Conservation (phyloP, 1,140 invertebrate genomes). For the Charaxes varanes region DNA sequence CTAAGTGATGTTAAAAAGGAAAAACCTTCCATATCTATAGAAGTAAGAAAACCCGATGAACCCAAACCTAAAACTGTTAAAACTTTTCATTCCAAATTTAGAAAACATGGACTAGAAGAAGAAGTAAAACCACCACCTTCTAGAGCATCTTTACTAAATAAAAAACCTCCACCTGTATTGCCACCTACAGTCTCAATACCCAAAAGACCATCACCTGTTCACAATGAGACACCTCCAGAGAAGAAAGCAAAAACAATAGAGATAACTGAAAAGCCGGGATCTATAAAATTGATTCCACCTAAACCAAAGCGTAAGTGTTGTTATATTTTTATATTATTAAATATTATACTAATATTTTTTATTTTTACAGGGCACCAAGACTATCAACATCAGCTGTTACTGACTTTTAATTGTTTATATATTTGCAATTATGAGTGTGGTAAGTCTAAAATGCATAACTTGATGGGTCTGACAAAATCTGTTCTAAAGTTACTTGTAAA, state of each 20-base stretch:
- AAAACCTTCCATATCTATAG: constrained; percentile 86
- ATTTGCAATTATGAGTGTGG: constrained; percentile 41
- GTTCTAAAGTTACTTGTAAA: constrained; percentile 37
- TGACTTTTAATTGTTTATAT: constrained; percentile 28
- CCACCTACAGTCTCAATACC: constrained; percentile 65
- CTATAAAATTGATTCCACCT: constrained; percentile 88
- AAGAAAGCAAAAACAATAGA: constrained; percentile 81
- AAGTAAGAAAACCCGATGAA: constrained; percentile 82
- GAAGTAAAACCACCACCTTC: constrained; percentile 86
- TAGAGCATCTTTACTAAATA: constrained; percentile 74
- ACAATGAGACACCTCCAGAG: constrained; percentile 76
- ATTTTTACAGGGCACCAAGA: constrained; percentile 55
- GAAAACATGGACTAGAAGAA: constrained; percentile 89
- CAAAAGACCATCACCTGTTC: constrained; percentile 80
- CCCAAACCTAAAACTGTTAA: constrained; percentile 88
- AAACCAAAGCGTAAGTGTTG: constrained; percentile 92
- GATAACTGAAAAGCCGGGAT: constrained; percentile 81
- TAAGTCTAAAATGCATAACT: constrained; percentile 71
- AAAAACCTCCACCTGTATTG: constrained; percentile 73
- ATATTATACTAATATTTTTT: constrained; percentile 42
- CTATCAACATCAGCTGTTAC: constrained; percentile 19
- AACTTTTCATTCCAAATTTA: constrained; percentile 90
- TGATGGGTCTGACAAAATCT: constrained; percentile 47
- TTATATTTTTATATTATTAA: constrained; percentile 23
- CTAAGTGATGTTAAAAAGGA: constrained; percentile 78